A percentile compares a stretch with the other conserved stretches of the same genome.
phyloP scores from a whole-genome alignment of 2,888 invertebrate genomes.

The Lutraria lutraria region DNA sequence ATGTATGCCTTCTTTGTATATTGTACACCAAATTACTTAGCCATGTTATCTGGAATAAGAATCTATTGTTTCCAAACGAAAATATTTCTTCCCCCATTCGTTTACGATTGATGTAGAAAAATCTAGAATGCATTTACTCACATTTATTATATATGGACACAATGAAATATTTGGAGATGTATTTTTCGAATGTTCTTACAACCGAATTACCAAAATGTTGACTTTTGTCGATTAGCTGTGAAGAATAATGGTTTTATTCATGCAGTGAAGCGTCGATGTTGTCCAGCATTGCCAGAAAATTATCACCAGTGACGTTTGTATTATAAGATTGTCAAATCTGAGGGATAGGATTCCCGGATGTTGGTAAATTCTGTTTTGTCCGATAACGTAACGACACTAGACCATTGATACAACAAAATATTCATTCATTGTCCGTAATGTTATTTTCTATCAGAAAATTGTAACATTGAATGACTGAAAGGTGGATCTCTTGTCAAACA shows the following conservation, averaged over 20 bases:
- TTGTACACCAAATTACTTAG: no score
- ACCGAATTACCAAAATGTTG: not conserved
- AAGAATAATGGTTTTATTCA: not conserved
- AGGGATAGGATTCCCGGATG: not conserved
- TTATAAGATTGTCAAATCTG: conserved; percentile 11
- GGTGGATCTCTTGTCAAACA: no score
- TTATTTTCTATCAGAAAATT: no score
- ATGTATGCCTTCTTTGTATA: no score
- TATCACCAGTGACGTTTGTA: conserved; percentile 11
- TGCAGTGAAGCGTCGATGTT: not conserved
- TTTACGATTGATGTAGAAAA: no score
- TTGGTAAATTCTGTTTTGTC: not conserved
- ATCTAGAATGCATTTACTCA: no score
- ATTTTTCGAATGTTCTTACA: not conserved
- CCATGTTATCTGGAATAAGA: no score
- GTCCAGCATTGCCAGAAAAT: not conserved
- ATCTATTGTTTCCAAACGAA: no score
- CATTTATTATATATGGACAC: no score
- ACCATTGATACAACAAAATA: not conserved
- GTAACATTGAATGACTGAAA: no score
- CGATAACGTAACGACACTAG: not conserved
- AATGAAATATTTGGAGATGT: not conserved
- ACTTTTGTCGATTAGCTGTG: not conserved
- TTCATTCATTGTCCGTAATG: no score
- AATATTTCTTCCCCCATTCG: no score